Conservation (phyloP, 2,888 invertebrate genomes). For the Oligia fasciuncula region DNA sequence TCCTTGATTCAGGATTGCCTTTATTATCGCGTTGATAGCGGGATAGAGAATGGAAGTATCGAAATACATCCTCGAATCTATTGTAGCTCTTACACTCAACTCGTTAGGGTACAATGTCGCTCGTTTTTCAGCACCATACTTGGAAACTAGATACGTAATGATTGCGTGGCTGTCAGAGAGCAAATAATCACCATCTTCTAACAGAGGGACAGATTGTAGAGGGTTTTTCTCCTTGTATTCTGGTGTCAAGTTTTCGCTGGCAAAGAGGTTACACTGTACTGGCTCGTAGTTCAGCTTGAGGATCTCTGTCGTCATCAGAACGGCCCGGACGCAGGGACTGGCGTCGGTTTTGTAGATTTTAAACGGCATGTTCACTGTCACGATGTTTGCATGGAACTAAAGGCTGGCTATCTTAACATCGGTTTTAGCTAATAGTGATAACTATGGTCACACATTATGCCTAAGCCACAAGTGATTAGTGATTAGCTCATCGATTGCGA, state of each 20-base stretch:
- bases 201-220: constrained; percentile 70
- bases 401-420: not conserved
- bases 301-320: constrained; percentile 70
- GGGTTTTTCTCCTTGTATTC: constrained; percentile 75
- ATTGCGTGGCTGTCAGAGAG: constrained; percentile 77
- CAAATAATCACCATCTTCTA: constrained; percentile 75
- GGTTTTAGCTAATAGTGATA: constrained; percentile 13
- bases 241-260: constrained; percentile 65
- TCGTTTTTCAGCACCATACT: constrained; percentile 73
- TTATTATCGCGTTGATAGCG: constrained; percentile 37
- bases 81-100: constrained; percentile 63
- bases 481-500: not conserved
- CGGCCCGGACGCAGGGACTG: constrained; percentile 71
- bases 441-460: not conserved
- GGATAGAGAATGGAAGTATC: constrained; percentile 70
- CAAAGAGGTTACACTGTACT: constrained; percentile 61
- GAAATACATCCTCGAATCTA: constrained; percentile 72
- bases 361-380: constrained; percentile 67
- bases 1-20: not conserved
- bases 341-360: constrained; percentile 67
- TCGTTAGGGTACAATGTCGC: constrained; percentile 72
- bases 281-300: constrained; percentile 69
- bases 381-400: constrained; percentile 4
- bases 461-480: no score
- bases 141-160: constrained; percentile 74